Conservation (phyloP, 2,113 vertebrate species). For the Callionymus lyra region DNA sequence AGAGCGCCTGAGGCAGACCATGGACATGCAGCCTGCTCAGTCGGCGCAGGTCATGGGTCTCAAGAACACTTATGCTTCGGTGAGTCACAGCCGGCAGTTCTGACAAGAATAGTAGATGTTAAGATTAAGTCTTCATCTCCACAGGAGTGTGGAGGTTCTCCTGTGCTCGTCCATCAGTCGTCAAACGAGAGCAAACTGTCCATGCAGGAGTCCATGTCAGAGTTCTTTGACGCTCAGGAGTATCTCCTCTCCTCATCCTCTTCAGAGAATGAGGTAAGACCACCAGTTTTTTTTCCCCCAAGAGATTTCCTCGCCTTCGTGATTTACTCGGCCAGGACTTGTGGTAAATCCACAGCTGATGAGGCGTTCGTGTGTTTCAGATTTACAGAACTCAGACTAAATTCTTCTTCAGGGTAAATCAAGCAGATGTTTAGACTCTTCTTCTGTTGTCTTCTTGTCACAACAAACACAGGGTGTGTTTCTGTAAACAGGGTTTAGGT, state of each 20-base stretch:
- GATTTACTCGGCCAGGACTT: no score
- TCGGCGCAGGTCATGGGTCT: slow-evolving; percentile 80
- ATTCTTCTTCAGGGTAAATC: not conserved
- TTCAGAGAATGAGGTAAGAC: slow-evolving; percentile 90
- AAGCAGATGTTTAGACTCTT: not conserved
- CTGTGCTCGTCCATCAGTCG: slow-evolving; percentile 81
- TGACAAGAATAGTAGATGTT: slow-evolving; percentile 2
- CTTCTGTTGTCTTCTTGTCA: not conserved
- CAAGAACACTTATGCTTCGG: slow-evolving; percentile 79
- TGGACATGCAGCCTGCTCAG: slow-evolving; percentile 76
- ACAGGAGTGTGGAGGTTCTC: slow-evolving; percentile 74
- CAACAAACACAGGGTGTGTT: not conserved
- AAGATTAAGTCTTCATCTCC: slow-evolving; percentile 28
- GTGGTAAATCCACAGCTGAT: no score
- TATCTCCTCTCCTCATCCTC: slow-evolving; percentile 91
- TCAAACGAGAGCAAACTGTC: slow-evolving; percentile 89
- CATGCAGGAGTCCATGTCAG: slow-evolving; percentile 85
- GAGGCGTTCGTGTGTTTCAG: not conserved
- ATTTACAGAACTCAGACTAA: not conserved
- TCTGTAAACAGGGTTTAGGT: not conserved
- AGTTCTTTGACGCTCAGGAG: slow-evolving; percentile 96
- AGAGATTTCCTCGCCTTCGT: no score
- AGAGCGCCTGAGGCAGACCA: slow-evolving; percentile 79
- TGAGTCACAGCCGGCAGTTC: slow-evolving; percentile 49
- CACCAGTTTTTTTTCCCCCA: not conserved